Evolutionary conservation across 37 sponge, comb jelly and placozoan genomes (phyloP).

Genomic region (Diacarnus erythraeanus): DNA sequence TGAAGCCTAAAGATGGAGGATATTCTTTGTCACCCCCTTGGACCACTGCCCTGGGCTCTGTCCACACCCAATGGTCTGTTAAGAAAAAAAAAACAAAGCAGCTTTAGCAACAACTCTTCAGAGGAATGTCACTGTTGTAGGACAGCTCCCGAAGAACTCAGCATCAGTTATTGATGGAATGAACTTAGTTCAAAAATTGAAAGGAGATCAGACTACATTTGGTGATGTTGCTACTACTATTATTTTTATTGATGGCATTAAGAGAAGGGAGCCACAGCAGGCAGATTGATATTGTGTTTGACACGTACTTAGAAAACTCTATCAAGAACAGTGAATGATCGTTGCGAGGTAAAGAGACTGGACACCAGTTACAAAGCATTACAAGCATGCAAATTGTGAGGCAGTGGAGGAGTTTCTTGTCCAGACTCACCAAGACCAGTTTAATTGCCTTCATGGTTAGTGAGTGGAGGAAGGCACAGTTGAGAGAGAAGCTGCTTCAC

Average conservation of each 20-base stretch:
- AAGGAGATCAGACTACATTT: slow-evolving; percentile 6
- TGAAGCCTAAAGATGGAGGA: slow-evolving; percentile 3
- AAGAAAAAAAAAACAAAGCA: slow-evolving; percentile 6
- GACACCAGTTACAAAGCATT: not conserved
- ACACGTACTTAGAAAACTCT: not conserved
- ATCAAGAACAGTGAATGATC: not conserved
- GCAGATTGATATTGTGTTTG: slow-evolving; percentile 4
- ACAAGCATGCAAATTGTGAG: not conserved
- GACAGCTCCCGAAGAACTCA: not conserved
- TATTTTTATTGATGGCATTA: not conserved
- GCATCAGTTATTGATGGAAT: slow-evolving; percentile 1
- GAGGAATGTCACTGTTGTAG: slow-evolving; percentile 3
- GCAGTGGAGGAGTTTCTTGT: not conserved
- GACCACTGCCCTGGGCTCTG: slow-evolving; percentile 12
- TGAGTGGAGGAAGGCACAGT: slow-evolving; percentile 2
- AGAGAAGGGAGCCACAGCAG: slow-evolving; percentile 2
- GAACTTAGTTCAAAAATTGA: slow-evolving; percentile 2
- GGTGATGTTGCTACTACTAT: slow-evolving; percentile 15
- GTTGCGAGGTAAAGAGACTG: not conserved
- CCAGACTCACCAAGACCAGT: not conserved
- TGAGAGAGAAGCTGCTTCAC: not conserved
- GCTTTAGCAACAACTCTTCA: slow-evolving; percentile 1
- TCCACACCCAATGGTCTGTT: not conserved
- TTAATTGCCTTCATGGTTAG: not conserved
- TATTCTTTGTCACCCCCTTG: slow-evolving; percentile 16